These are phyloP conservation scores for Anseranas semipalmata DNA, from an alignment of 2,113 vertebrate genomes.

Conservation along the genomic window DNA sequence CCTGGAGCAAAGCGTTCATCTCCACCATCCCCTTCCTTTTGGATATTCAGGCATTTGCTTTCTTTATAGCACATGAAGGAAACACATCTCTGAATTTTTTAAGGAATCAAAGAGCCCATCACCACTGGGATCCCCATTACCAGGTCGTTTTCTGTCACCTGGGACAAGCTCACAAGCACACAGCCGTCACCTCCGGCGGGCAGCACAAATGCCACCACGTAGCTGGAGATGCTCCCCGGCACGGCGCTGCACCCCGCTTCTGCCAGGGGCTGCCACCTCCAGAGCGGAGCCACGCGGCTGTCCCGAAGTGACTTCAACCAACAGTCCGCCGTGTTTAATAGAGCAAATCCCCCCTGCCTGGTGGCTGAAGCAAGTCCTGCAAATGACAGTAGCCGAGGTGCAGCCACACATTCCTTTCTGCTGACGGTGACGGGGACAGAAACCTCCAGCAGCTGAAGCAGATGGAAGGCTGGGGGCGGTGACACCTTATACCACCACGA, in stretches of 20 bases:
- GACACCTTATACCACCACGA: neutral
- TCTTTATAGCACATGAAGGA: neutral
- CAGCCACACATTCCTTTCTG: neutral
- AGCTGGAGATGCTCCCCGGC: neutral
- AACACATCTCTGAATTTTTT: neutral
- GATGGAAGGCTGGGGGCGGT: neutral
- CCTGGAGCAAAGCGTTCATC: neutral
- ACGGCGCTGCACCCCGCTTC: neutral
- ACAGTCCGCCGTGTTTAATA: rapidly evolving
- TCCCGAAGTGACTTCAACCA: neutral
- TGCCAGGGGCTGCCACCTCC: neutral
- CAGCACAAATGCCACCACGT: neutral
- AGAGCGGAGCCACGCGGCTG: rapidly evolving
- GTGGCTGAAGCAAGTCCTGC: neutral
- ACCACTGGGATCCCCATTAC: neutral
- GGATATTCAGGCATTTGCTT: neutral
- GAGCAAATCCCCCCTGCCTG: neutral
- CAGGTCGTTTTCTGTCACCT: rapidly evolving
- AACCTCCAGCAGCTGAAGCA: neutral
- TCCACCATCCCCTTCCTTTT: neutral
- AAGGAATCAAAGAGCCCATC: neutral
- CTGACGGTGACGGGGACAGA: neutral
- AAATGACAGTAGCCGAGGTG: neutral
- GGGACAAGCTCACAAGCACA: neutral
- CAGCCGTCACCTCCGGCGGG: rapidly evolving